These are phyloP conservation scores for Ceratosolen fusciceps DNA, from an alignment of 1,140 invertebrate genomes.

Conservation along the genomic window DNA sequence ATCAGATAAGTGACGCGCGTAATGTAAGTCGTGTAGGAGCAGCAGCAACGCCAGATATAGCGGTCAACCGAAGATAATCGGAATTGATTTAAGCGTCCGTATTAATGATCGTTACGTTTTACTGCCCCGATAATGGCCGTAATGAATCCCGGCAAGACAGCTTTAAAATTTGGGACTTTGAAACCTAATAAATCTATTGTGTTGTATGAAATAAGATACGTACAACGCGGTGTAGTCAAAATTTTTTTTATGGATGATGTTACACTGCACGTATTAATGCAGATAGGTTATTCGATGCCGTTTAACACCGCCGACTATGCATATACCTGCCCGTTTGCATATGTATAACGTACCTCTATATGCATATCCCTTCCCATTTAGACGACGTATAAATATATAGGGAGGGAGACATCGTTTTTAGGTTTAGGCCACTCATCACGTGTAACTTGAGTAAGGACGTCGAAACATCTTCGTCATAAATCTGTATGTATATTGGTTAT, in stretches of 20 bases:
- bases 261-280: conserved; percentile 18
- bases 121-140: background rate
- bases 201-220: conserved; percentile 4
- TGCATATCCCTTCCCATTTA: background rate
- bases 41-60: background rate
- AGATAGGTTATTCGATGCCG: conserved; percentile 13
- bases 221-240: conserved; percentile 2
- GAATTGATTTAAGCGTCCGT: background rate
- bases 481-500: conserved; percentile 13
- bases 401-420: conserved; percentile 9
- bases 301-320: background rate
- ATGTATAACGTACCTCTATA: background rate
- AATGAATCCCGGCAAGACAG: conserved; percentile 1
- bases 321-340: background rate
- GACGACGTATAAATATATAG: no score
- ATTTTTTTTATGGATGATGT: conserved; percentile 16
- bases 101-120: background rate
- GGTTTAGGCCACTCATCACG: conserved; percentile 12
- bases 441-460: conserved; percentile 2
- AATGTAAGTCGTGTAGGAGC: no score
- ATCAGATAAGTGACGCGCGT: no score
- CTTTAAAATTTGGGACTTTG: conserved; percentile 2
- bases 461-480: conserved; percentile 17
- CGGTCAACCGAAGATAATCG: background rate
- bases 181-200: conserved; percentile 9